A percentile compares a stretch with the other conserved stretches of the same genome.
Conservation (phyloP, 2,797 vertebrate species). For the Crocidura indochinensis region DNA sequence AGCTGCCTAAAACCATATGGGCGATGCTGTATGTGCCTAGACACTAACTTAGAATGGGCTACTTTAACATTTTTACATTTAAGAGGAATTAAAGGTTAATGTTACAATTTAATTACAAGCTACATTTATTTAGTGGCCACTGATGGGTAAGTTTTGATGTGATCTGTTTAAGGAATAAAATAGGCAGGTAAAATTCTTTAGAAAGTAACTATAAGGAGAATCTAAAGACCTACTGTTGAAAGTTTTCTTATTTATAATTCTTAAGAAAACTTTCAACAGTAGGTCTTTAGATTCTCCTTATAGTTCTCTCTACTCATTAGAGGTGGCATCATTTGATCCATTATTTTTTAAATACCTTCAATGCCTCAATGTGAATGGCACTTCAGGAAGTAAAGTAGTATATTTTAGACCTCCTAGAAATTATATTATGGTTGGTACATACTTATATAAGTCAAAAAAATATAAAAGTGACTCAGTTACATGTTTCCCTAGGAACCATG, state of each 20-base stretch:
- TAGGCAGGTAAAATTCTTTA: background rate
- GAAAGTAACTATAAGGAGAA: no score
- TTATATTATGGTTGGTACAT: slow-evolving; percentile 4
- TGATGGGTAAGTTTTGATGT: background rate
- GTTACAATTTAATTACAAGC: slow-evolving; percentile 14
- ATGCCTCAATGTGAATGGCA: background rate
- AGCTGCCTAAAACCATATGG: background rate
- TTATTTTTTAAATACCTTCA: slow-evolving; percentile 14
- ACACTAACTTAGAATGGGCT: background rate
- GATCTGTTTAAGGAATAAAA: slow-evolving; percentile 11
- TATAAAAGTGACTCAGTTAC: background rate
- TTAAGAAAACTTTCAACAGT: slow-evolving; percentile 3
- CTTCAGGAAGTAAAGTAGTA: slow-evolving; percentile 25
- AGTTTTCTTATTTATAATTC: no score
- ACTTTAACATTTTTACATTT: background rate
- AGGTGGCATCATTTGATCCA: slow-evolving; percentile 9
- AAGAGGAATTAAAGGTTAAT: slow-evolving; percentile 28
- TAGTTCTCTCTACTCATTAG: slow-evolving; percentile 27
- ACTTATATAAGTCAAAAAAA: background rate
- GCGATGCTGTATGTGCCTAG: background rate
- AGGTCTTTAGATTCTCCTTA: slow-evolving; percentile 24
- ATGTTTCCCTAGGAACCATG: background rate
- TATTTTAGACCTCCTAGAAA: background rate
- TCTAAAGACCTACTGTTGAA: no score
- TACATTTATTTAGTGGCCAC: background rate